Conservation (phyloP, 1,140 invertebrate genomes). For the Varroa destructor region DNA sequence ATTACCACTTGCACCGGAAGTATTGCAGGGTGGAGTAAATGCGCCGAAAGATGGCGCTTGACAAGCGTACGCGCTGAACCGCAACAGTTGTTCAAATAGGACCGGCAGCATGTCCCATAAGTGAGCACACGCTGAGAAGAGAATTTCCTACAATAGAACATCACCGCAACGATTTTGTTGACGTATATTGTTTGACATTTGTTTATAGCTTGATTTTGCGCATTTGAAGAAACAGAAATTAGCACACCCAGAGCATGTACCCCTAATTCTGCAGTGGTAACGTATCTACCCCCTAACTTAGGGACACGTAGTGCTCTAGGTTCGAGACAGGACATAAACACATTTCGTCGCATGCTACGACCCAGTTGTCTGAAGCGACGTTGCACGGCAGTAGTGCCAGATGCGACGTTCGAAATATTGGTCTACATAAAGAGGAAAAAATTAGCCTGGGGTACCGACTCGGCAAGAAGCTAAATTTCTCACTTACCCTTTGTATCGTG, state of each 20-base stretch:
- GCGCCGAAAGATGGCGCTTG: constrained; percentile 53
- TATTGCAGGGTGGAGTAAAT: constrained; percentile 31
- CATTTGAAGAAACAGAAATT: constrained; percentile 30
- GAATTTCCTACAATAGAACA: constrained; percentile 48
- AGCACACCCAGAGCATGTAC: no score
- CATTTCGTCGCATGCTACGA: no score
- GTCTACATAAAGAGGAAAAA: no score
- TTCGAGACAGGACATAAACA: no score
- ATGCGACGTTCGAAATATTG: no score
- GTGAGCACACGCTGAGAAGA: constrained; percentile 48
- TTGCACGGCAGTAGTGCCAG: no score
- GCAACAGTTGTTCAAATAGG: constrained; percentile 63
- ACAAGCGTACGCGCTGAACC: constrained; percentile 58
- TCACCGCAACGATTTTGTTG: constrained; percentile 29
- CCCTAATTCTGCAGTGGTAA: no score
- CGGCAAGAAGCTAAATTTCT: background rate
- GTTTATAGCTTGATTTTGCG: constrained; percentile 25
- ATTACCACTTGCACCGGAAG: no score
- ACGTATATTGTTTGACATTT: constrained; percentile 26
- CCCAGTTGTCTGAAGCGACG: background rate
- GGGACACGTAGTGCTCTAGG: no score
- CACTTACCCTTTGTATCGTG: constrained; percentile 54
- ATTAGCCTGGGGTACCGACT: no score
- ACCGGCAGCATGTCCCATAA: constrained; percentile 57
- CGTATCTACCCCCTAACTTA: no score